Base-by-base conservation (phyloP, 2,797 vertebrate species). In the Coregonus suidteri region DNA sequence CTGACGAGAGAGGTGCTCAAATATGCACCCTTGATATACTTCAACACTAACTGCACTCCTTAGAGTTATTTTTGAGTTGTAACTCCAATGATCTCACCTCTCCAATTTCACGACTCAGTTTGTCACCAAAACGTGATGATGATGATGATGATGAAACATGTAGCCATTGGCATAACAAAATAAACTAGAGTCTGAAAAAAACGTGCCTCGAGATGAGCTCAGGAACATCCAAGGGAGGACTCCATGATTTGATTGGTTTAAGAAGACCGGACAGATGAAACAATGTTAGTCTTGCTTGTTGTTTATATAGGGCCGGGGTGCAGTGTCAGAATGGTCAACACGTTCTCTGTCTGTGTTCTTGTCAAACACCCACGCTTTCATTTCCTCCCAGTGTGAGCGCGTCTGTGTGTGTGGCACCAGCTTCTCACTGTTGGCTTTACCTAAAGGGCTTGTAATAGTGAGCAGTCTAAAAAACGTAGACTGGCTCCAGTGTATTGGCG, bases 331-430 rank as follows among this genome's bases (percentile, higher is more conserved):
- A 6, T 4, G 14, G 56, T 20, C 56, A 59, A 59, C 56, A n/a
- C 1, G 18, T 7, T 14, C 54, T 59, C 1, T 59, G 56, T 59
- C 53, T 56, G 14, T 56, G 53, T 59, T 59, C 56, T 59, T 59
- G 56, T 20, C 56, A 65, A 31, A 65, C 64, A 65, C 25, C 20
- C 64, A 65, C 25, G 20, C 64, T 65, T 31, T 13, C 3, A 65
- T 56, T 56, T 56, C 54, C 54, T 56, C 54, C 41, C 18, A 81
- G 77, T 75, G 77, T 75, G 59, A 16, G 59, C 30, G 34, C 56
- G 62, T 67, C 11, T 53, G 62, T 75, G 73, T 74, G 71, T 52
- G n/a, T 67, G 56, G 56, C 56, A 59, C 56, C n/a, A 59, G 18
- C 56, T 5, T 71, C 66, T 31, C 51, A 16, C 41, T 68, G 69